These are phyloP conservation scores for Stegana nigrithorax DNA, from an alignment of 2,888 invertebrate genomes.

Conservation along the genomic window DNA sequence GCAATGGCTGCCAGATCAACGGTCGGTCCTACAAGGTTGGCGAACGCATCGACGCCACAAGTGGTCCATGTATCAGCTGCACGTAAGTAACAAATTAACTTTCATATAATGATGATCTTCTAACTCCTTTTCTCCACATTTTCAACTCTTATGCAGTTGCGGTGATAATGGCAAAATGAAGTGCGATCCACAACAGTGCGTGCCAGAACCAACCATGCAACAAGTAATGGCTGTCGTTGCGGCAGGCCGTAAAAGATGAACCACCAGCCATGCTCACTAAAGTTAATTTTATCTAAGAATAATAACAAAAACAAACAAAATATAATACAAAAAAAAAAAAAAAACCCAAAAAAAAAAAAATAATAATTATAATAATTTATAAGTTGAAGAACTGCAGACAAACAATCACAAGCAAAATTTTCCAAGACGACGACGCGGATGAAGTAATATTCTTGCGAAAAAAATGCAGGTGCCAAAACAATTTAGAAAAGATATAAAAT, in stretches of 20 bases:
- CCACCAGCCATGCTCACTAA: constrained; percentile 64
- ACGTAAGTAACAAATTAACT: constrained; percentile 76
- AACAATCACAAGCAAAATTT: constrained; percentile 16
- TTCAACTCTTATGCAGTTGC: constrained; percentile 77
- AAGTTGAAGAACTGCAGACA: constrained; percentile 39
- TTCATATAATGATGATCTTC: neutral
- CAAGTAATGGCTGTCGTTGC: constrained; percentile 90
- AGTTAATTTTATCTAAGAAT: constrained; percentile 63
- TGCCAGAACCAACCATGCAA: constrained; percentile 88
- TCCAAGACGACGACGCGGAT: constrained; percentile 9
- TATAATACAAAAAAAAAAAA: constrained; percentile 34
- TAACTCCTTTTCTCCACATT: too few relatives aligned
- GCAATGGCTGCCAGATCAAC: constrained; percentile 85
- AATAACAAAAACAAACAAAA: constrained; percentile 56
- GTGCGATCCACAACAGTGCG: constrained; percentile 91
- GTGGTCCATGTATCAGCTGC: constrained; percentile 94
- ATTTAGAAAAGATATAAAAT: neutral
- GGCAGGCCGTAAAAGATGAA: constrained; percentile 77
- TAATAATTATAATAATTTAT: constrained; percentile 35
- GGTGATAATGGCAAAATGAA: constrained; percentile 94
- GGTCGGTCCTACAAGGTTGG: constrained; percentile 88
- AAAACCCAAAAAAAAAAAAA: constrained; percentile 21
- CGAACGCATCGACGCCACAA: constrained; percentile 85
- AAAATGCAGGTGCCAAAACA: constrained; percentile 4
- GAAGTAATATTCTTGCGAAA: constrained; percentile 11